A percentile compares a stretch with the other conserved stretches of the same genome.
Evolutionary conservation across 2,888 invertebrate species (phyloP).

Genomic region (Lampropteryx suffumata): DNA sequence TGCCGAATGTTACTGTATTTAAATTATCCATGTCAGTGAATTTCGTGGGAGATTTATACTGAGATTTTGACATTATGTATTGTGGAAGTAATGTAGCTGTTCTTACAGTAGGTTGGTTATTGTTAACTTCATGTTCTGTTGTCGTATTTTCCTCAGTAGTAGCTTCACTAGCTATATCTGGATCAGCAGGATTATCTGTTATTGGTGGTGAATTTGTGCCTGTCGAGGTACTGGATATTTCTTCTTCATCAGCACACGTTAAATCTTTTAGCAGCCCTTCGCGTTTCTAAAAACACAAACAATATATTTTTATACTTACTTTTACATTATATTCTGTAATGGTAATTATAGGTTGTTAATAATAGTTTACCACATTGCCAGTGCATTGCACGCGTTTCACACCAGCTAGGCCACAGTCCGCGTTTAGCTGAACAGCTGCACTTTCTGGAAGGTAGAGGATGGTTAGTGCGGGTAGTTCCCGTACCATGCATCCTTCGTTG

Average conservation of each 20-base stretch:
- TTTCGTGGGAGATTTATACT: constrained; percentile 32
- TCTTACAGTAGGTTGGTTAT: constrained; percentile 45
- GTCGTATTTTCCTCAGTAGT: constrained; percentile 55
- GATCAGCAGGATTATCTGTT: constrained; percentile 52
- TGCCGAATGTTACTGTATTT: constrained; percentile 44
- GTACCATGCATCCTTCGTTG: constrained; percentile 86
- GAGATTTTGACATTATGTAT: constrained; percentile 31
- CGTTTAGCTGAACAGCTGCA: constrained; percentile 88
- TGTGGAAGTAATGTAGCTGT: constrained; percentile 40
- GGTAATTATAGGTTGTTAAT: neutral
- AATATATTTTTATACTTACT: neutral
- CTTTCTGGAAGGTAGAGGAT: constrained; percentile 90
- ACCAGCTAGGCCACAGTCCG: constrained; percentile 89
- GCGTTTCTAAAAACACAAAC: constrained; percentile 77
- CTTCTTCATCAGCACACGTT: constrained; percentile 81
- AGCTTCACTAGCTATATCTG: constrained; percentile 53
- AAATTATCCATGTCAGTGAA: constrained; percentile 35
- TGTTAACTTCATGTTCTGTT: constrained; percentile 56
- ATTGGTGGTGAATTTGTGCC: constrained; percentile 47
- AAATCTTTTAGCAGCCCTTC: constrained; percentile 84
- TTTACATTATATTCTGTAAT: neutral
- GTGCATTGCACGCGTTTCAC: constrained; percentile 88
- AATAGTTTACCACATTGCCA: constrained; percentile 85
- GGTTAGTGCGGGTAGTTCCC: constrained; percentile 88
- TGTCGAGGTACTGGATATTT: constrained; percentile 55